Evolutionary conservation across 2,113 vertebrate species (phyloP).

Genomic region (Rhabdornis inornatus): DNA sequence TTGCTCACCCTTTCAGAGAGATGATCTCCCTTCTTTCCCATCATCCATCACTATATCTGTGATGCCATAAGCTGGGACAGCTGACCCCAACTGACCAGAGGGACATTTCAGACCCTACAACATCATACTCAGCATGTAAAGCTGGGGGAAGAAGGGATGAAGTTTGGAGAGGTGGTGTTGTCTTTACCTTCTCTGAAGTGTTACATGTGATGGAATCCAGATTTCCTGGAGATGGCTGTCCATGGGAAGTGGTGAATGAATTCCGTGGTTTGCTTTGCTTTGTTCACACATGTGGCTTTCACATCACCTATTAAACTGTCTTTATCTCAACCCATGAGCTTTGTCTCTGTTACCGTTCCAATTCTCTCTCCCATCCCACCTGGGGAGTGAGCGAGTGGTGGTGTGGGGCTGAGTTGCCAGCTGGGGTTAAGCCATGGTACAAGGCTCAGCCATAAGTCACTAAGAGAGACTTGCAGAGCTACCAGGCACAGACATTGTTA

Average conservation of each 20-base stretch:
- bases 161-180: background rate
- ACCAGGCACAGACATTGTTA: background rate
- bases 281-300: background rate
- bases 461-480: background rate
- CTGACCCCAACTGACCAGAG: background rate
- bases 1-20: background rate
- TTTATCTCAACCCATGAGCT: background rate
- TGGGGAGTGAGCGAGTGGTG: accelerated
- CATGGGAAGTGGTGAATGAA: background rate
- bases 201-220: accelerated
- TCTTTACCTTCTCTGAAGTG: background rate
- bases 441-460: background rate
- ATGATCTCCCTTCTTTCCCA: background rate
- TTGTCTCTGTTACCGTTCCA: background rate
- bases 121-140: background rate
- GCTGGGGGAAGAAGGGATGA: background rate
- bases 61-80: background rate
- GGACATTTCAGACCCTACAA: background rate
- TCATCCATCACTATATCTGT: background rate
- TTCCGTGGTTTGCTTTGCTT: background rate
- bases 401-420: background rate
- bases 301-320: background rate
- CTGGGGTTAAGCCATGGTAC: background rate
- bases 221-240: background rate
- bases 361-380: background rate